Conservation (phyloP, 2,113 vertebrate genomes). For the Paradoxurus hermaphroditus region DNA sequence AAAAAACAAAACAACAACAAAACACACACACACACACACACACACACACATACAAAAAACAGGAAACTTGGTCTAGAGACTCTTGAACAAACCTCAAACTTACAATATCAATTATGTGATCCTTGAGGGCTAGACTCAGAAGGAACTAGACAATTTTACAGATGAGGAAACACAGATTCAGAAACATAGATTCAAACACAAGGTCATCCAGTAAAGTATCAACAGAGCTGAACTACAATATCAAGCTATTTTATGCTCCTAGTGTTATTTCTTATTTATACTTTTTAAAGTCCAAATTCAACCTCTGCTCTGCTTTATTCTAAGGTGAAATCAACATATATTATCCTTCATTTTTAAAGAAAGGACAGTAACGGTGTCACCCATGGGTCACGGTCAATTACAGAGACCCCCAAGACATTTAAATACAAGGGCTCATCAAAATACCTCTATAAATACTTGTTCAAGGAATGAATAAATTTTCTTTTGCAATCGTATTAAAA, state of each 20-base stretch:
- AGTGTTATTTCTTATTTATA: not conserved
- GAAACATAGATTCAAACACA: not conserved
- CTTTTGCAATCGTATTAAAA: not conserved
- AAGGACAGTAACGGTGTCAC: not conserved
- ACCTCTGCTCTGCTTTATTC: not conserved
- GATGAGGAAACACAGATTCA: not conserved
- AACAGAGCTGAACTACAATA: not conserved
- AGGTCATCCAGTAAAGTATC: not conserved
- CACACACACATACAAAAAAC: not conserved
- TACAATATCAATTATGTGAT: not conserved
- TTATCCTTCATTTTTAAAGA: slow-evolving; percentile 1
- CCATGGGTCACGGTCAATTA: not conserved
- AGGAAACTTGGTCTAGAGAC: not conserved
- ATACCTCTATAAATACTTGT: not conserved
- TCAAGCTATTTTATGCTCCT: not conserved
- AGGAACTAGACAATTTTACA: not conserved
- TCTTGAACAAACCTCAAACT: not conserved
- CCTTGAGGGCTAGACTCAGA: not conserved
- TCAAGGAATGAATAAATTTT: not conserved
- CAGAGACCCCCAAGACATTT: not conserved
- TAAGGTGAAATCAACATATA: not conserved
- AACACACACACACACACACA: not conserved
- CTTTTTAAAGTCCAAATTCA: not conserved
- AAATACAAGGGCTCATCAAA: not conserved
- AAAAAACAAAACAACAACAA: not conserved